Percentiles rank a stretch among this genome's conserved stretches.
Evolutionary conservation across 2,113 vertebrate species (phyloP).

Genomic region (Oplegnathus fasciatus): DNA sequence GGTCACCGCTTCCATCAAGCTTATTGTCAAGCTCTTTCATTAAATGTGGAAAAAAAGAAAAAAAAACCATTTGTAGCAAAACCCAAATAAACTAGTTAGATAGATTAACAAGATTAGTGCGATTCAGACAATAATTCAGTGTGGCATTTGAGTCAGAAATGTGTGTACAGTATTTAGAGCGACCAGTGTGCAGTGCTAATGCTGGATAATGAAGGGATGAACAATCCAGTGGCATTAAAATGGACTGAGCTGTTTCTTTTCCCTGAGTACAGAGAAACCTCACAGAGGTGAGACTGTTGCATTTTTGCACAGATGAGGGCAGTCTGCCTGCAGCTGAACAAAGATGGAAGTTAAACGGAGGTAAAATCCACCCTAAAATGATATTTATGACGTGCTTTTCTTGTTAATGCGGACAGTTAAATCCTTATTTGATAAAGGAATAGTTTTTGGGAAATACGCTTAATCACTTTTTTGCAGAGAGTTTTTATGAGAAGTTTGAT

Average conservation of each 20-base stretch:
- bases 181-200: slow-evolving; percentile 41
- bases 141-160: slow-evolving; percentile 51
- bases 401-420: neutral
- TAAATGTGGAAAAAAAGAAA: neutral
- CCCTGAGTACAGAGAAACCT: slow-evolving; percentile 41
- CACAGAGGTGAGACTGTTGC: slow-evolving; percentile 22
- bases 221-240: slow-evolving; percentile 48
- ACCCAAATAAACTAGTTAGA: slow-evolving; percentile 57
- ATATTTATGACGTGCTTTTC: neutral
- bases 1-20: slow-evolving; percentile 40
- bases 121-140: slow-evolving; percentile 51
- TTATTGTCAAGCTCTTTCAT: slow-evolving; percentile 21
- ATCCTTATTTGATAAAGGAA: neutral
- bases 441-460: neutral
- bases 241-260: slow-evolving; percentile 57
- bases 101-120: slow-evolving; percentile 60
- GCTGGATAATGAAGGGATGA: slow-evolving; percentile 70
- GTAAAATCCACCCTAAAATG: slow-evolving; percentile 35
- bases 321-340: slow-evolving; percentile 31
- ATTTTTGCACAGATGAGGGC: slow-evolving; percentile 38
- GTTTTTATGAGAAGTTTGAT: neutral
- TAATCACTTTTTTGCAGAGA: neutral
- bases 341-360: slow-evolving; percentile 13
- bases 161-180: slow-evolving; percentile 40
- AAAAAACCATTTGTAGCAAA: slow-evolving; percentile 26